Conservation (phyloP, 30 jellyfish, hydroid and myxozoan genomes). For the Mastigias papua region DNA sequence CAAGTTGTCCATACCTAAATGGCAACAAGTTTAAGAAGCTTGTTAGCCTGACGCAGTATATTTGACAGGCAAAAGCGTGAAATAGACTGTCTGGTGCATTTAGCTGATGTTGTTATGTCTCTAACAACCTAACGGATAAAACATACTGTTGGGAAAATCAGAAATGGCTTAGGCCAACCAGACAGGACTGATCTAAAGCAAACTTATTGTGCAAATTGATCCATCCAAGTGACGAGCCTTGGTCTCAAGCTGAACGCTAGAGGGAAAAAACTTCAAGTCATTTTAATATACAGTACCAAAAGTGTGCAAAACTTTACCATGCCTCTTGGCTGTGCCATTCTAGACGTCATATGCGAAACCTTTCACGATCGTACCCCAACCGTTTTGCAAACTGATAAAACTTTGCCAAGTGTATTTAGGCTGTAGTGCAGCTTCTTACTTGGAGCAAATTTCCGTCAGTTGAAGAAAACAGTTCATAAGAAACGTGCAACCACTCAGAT, state of each 20-base stretch:
- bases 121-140: not conserved
- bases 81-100: not conserved
- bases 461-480: not conserved
- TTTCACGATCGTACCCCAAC: not conserved
- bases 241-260: not conserved
- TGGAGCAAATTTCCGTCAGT: not conserved
- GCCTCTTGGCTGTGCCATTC: too few relatives aligned
- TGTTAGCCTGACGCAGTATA: too few relatives aligned
- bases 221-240: not conserved
- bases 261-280: too few relatives aligned
- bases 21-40: too few relatives aligned
- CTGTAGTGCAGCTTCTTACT: not conserved
- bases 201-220: not conserved
- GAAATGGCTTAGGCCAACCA: not conserved
- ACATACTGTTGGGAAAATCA: not conserved
- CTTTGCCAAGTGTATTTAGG: not conserved
- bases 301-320: too few relatives aligned
- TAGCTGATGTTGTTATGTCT: not conserved
- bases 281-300: too few relatives aligned
- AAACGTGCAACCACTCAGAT: not conserved
- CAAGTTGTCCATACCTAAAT: conserved; percentile 63
- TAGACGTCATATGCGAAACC: conserved; percentile 2
- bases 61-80: too few relatives aligned
- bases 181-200: not conserved
- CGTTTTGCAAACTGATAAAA: not conserved